These are phyloP conservation scores for Merodon equestris DNA, from an alignment of 2,888 invertebrate genomes.

Conservation along the genomic window DNA sequence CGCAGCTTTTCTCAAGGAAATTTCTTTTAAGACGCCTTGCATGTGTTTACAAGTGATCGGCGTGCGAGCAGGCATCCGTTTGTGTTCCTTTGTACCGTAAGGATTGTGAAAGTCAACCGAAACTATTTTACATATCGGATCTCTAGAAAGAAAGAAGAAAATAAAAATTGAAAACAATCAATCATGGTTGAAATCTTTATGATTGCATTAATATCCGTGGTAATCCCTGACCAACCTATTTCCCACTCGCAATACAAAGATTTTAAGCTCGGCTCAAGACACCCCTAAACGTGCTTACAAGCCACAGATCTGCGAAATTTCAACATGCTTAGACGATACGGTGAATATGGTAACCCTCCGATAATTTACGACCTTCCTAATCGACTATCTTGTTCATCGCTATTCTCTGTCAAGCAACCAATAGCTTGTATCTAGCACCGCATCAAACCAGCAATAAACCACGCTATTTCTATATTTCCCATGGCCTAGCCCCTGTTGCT, in stretches of 20 bases:
- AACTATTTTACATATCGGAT: constrained; percentile 34
- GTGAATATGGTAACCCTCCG: constrained; percentile 58
- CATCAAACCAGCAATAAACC: constrained; percentile 38
- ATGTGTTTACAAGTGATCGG: constrained; percentile 47
- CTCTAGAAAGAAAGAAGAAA: constrained; percentile 19
- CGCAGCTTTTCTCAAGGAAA: constrained; percentile 12
- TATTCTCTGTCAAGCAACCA: constrained; percentile 35
- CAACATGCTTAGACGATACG: constrained; percentile 4
- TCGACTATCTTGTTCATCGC: constrained; percentile 60
- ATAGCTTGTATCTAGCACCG: constrained; percentile 65
- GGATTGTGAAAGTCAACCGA: constrained; percentile 43
- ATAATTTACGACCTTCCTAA: constrained; percentile 51
- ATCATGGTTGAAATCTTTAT: no score
- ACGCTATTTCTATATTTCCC: constrained; percentile 42
- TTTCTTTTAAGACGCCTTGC: constrained; percentile 25
- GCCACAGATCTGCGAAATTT: no score
- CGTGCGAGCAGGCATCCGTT: constrained; percentile 35
- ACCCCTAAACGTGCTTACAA: no score
- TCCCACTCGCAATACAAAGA: not conserved
- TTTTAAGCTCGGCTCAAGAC: no score
- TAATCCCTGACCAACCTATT: no score
- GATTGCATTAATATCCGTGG: no score
- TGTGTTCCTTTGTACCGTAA: constrained; percentile 14
- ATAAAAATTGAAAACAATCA: constrained; percentile 3
- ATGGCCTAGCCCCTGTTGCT: constrained; percentile 10